Base-by-base conservation (phyloP, 2,888 invertebrate genomes). In the Trisateles emortualis region DNA sequence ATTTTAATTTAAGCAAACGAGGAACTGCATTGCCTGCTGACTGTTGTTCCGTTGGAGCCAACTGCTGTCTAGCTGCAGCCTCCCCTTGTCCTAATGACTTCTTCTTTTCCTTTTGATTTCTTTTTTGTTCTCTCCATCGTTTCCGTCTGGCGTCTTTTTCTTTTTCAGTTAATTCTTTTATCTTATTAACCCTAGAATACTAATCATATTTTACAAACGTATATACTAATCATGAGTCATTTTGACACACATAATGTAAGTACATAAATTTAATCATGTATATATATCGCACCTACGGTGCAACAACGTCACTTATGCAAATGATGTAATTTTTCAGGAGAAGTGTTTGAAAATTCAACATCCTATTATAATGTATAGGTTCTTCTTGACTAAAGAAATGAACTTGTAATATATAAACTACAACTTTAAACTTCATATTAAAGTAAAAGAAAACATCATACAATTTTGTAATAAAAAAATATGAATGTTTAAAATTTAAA, bases 281-380 rank as follows among this genome's bases (percentile, higher is more conserved):
- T n/a, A n/a, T n/a, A 40, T 24, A 26, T 42, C 35, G 44, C 38
- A 32, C 51, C 40, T 39, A 29, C 46, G 38, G 38, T 48, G 39
- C 40, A 24, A 48, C 29, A 40, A 40, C 33, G 47, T 48, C 47
- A 40, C 47, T 48, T 48, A 40, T 33, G 32, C 24, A 39, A 40
- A 16, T 39, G 19, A 22, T 33, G 11, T 13, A 40, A 40, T 32
- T 24, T 38, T 39, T 48, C 40, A 48, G 40, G 47, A 32, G 40
- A 48, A 26, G 47, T 29, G n/a, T 50, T 50, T 50, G 43, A 43
- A 50, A 43, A 36, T 50, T 50, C 22, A 38, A 50, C 50, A 16
- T 50, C 41, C 38, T 50, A 43, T 50, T 43, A 22, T 14, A 50
- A 11, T 35, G 11, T 13, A 42, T 49, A 43, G 32, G 42, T 42